Percentiles rank a stretch among this genome's conserved stretches.
These are phyloP conservation scores for Aldrovandia affinis DNA, from an alignment of 2,797 vertebrate genomes.

Conservation along the genomic window DNA sequence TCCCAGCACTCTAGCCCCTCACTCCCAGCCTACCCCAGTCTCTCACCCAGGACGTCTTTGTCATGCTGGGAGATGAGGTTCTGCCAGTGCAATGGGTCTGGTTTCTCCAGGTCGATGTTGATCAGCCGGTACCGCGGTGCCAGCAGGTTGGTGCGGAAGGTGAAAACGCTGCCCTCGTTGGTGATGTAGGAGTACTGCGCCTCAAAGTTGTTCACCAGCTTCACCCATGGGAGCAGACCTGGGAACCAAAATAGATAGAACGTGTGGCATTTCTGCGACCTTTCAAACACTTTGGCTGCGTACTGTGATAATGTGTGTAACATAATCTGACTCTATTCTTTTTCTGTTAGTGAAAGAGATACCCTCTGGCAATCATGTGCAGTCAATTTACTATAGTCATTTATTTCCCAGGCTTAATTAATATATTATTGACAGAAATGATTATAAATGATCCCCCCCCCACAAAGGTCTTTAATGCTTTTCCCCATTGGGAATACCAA, in stretches of 20 bases:
- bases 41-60: slow-evolving; percentile 76
- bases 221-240: slow-evolving; percentile 78
- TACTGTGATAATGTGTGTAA: background rate
- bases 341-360: background rate
- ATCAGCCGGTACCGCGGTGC: slow-evolving; percentile 72
- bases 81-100: slow-evolving; percentile 63
- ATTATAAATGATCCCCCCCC: no score
- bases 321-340: background rate
- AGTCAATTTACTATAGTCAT: background rate
- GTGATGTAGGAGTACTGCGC: slow-evolving; percentile 76
- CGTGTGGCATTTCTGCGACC: background rate
- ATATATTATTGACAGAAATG: background rate
- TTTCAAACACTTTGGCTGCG: background rate
- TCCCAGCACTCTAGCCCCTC: background rate
- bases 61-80: slow-evolving; percentile 72
- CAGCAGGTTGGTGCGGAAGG: slow-evolving; percentile 73
- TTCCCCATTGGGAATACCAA: no score
- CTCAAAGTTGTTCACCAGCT: slow-evolving; percentile 74
- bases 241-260: background rate
- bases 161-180: slow-evolving; percentile 72
- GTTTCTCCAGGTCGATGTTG: slow-evolving; percentile 71
- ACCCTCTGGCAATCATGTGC: background rate
- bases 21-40: background rate
- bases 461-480: no score
- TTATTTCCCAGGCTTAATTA: background rate